phyloP scores from a whole-genome alignment of 1,140 invertebrate species.

The Trialeurodes vaporariorum region DNA sequence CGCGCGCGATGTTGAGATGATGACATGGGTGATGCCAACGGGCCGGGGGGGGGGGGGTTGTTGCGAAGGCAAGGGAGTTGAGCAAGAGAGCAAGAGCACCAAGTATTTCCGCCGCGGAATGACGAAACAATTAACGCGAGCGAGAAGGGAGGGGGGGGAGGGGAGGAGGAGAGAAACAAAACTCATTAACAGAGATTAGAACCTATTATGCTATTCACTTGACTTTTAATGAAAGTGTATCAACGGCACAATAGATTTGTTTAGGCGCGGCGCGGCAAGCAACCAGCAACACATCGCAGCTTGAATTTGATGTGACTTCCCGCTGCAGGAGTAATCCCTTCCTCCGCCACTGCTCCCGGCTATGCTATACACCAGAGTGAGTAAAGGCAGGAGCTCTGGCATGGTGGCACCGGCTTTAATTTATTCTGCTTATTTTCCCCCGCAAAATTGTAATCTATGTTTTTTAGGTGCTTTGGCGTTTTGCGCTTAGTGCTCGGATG shows the following conservation, averaged over 20 bases:
- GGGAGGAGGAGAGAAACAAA: neutral
- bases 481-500: neutral
- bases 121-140: neutral
- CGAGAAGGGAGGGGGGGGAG: too few relatives aligned
- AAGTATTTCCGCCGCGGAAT: neutral
- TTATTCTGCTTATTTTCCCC: neutral
- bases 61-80: too few relatives aligned
- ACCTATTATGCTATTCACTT: neutral
- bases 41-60: too few relatives aligned
- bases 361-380: too few relatives aligned
- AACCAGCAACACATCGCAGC: neutral
- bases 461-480: neutral
- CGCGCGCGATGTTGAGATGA: too few relatives aligned
- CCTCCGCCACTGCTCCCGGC: too few relatives aligned
- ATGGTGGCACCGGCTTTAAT: neutral
- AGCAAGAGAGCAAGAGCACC: too few relatives aligned
- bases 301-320: neutral
- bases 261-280: too few relatives aligned
- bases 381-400: neutral
- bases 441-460: neutral
- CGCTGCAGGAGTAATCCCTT: too few relatives aligned
- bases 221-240: slow-evolving; percentile 1
- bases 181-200: neutral
- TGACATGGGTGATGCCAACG: too few relatives aligned
- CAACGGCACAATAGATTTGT: neutral